Conservation (phyloP, 2,888 invertebrate genomes). For the Panorpa germanica region DNA sequence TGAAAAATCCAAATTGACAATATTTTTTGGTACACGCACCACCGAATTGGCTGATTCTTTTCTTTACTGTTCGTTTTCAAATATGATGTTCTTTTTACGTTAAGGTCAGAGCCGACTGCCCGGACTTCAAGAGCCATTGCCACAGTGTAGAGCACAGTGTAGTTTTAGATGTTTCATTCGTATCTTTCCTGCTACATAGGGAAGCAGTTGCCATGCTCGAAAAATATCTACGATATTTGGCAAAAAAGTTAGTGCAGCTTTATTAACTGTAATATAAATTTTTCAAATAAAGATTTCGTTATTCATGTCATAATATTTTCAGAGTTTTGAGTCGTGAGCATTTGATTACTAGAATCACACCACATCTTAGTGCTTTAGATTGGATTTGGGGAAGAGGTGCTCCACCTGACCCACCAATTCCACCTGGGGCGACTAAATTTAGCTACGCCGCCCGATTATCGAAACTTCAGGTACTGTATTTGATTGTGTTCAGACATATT, state of each 20-base stretch:
- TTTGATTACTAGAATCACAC: too few relatives aligned
- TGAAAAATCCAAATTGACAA: too few relatives aligned
- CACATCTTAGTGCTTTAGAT: too few relatives aligned
- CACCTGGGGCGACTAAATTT: slow-evolving; percentile 55
- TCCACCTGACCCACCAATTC: slow-evolving; percentile 45
- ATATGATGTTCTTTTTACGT: slow-evolving; percentile 13
- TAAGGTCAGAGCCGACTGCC: slow-evolving; percentile 60
- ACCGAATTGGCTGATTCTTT: too few relatives aligned
- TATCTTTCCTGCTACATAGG: slow-evolving; percentile 48
- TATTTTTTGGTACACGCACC: too few relatives aligned
- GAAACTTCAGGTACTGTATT: background rate
- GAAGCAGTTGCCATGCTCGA: slow-evolving; percentile 50
- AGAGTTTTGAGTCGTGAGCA: too few relatives aligned
- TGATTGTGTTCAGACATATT: background rate
- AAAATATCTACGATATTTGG: slow-evolving; percentile 44
- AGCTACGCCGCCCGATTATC: slow-evolving; percentile 41
- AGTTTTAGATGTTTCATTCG: slow-evolving; percentile 44
- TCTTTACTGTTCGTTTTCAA: too few relatives aligned
- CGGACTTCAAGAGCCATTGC: slow-evolving; percentile 65
- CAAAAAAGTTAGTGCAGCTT: slow-evolving; percentile 31
- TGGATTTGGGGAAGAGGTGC: too few relatives aligned
- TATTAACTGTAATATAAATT: too few relatives aligned
- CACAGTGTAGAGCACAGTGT: slow-evolving; percentile 63
- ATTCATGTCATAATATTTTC: too few relatives aligned
- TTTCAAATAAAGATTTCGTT: too few relatives aligned